Conservation (phyloP, 2,113 vertebrate genomes). For the Menidia beryllina region DNA sequence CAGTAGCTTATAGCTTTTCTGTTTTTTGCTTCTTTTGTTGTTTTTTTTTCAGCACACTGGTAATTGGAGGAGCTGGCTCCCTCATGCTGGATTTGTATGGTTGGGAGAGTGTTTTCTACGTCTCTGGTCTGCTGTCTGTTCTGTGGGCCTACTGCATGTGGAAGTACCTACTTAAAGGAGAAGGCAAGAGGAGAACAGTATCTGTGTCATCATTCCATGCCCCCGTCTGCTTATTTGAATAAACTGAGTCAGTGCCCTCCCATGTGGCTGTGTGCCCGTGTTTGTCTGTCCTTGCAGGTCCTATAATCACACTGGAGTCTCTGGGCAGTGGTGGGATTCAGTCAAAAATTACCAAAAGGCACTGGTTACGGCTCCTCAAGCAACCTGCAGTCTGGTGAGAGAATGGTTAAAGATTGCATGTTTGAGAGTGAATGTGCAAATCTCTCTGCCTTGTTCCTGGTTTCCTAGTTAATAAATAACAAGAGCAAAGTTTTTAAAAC, state of each 20-base stretch:
- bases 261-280: slow-evolving; percentile 1
- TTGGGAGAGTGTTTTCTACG: slow-evolving; percentile 95
- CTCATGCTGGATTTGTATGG: slow-evolving; percentile 91
- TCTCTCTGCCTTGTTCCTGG: background rate
- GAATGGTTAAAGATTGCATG: slow-evolving; percentile 12
- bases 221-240: slow-evolving; percentile 24
- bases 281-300: slow-evolving; percentile 79
- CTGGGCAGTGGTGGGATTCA: slow-evolving; percentile 80
- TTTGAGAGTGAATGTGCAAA: slow-evolving; percentile 6
- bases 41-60: slow-evolving; percentile 83
- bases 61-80: slow-evolving; percentile 91
- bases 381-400: slow-evolving; percentile 93
- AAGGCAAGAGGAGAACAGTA: slow-evolving; percentile 78
- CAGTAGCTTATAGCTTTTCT: too few species aligned
- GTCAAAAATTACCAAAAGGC: slow-evolving; percentile 85
- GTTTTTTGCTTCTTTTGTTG: background rate
- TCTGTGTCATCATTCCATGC: background rate
- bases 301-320: slow-evolving; percentile 84
- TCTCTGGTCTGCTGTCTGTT: slow-evolving; percentile 89
- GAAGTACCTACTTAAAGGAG: slow-evolving; percentile 89
- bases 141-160: slow-evolving; percentile 93
- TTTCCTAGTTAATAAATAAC: too few species aligned
- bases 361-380: slow-evolving; percentile 89
- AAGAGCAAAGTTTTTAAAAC: background rate
- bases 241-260: slow-evolving; percentile 21